phyloP scores from a whole-genome alignment of 2,113 vertebrate genomes.

The Lagopus leucura region DNA sequence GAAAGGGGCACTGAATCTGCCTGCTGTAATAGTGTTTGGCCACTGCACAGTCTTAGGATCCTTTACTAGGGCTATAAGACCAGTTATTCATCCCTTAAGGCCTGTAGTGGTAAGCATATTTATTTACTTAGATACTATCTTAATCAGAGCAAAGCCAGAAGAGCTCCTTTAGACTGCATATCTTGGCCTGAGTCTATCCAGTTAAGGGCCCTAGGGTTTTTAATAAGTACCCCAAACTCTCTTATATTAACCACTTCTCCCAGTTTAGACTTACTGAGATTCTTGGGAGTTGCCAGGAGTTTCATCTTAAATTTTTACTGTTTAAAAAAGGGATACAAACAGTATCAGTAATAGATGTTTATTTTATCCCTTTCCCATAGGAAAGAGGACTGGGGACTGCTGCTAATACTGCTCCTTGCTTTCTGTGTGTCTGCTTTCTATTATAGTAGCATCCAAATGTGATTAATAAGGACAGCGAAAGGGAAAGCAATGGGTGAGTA shows the following conservation, averaged over 20 bases:
- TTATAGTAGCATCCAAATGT: background rate
- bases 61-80: background rate
- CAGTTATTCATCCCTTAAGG: constrained; percentile 48
- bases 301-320: constrained; percentile 12
- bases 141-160: constrained; percentile 48
- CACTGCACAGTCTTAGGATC: background rate
- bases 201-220: constrained; percentile 9
- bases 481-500: background rate
- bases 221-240: constrained; percentile 6
- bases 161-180: constrained; percentile 30
- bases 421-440: background rate
- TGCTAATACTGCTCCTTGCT: background rate
- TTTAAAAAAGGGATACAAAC: background rate
- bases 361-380: constrained; percentile 13
- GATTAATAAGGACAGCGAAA: background rate
- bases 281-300: constrained; percentile 15
- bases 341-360: constrained; percentile 8
- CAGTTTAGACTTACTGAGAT: constrained; percentile 1
- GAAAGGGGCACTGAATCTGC: background rate
- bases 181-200: constrained; percentile 36
- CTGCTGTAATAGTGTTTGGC: background rate
- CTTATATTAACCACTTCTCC: constrained; percentile 6
- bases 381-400: background rate
- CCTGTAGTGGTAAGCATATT: background rate
- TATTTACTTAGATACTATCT: constrained; percentile 49